Evolutionary conservation across 1,140 invertebrate genomes (phyloP), one percentile per base, ranked within the genome.

Genomic region (Macrosteles quadrilineatus): DNA sequence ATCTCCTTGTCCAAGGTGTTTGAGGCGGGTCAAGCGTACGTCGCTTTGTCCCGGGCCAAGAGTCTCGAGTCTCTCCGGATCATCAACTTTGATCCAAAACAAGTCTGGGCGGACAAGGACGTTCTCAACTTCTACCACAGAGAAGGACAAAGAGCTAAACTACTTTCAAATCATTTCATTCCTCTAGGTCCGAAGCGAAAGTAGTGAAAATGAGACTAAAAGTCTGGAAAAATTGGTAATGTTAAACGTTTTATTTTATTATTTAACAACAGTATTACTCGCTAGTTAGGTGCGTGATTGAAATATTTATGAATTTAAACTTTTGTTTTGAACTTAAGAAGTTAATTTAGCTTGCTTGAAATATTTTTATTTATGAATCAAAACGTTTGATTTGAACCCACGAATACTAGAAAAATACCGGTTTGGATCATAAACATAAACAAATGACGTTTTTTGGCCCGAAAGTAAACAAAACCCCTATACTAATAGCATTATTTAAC

Each of bases 1-100:
- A 96, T 98, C 87, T 95, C 92, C 17, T 80, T 98, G 36, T 87
- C 88, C 0, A 88, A 90, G 76, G 93, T 95, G 12, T 98, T 98
- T 82, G 95, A 98, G 82, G 90, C 93, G 23, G 96, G 96, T 0
- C 96, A 98, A 83, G 94, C 96, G 0, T 98, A 98, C 83, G 96
- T 98, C 0, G 96, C 96, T 1, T 78, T 98, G 19, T 97, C 95
- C 11, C 85, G 96, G 75, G 96, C 96, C 25, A 90, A 94, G 77
- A 95, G 89, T 78, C 83, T 98, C 53, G 83, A 93, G 69, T 88
- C 91, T 17, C 82, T 98, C 31, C 82, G 94, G 73, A 90, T 98
- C 55, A 80, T 97, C 66, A 94, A 97, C 80, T 98, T 98, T 82
- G 88, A 91, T 78, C 82, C 87, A 3, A 85, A 88, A 55, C 92